Evolutionary conservation across 30 jellyfish, hydroid and myxozoan genomes (phyloP).

Genomic region (Aurelia sp.): DNA sequence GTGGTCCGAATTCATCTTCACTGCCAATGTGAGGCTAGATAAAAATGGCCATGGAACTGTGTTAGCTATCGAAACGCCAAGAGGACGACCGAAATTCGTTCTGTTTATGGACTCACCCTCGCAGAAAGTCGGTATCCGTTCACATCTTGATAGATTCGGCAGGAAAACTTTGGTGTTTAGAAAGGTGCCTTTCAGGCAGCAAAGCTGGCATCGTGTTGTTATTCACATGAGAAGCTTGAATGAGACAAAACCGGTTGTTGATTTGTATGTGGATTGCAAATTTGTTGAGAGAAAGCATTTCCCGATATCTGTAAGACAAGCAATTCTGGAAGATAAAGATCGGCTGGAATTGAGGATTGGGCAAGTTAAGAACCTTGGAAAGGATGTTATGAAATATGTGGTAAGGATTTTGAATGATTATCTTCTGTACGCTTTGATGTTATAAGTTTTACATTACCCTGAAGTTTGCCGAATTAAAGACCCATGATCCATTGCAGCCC

Average conservation of each 20-base stretch:
- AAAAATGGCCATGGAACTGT: slow-evolving; percentile 86
- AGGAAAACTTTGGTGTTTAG: slow-evolving; percentile 66
- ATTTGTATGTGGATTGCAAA: slow-evolving; percentile 87
- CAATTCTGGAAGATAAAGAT: slow-evolving; percentile 71
- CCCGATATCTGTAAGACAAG: slow-evolving; percentile 58
- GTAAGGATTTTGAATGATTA: slow-evolving; percentile 47
- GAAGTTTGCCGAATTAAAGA: too few species aligned
- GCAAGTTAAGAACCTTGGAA: slow-evolving; percentile 76
- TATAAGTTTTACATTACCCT: too few species aligned
- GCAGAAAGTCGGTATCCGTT: slow-evolving; percentile 87
- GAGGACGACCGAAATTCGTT: slow-evolving; percentile 72
- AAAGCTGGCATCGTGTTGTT: slow-evolving; percentile 91
- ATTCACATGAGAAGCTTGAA: slow-evolving; percentile 68
- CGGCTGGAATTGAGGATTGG: slow-evolving; percentile 82
- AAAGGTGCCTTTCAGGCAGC: slow-evolving; percentile 84
- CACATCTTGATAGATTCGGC: slow-evolving; percentile 66
- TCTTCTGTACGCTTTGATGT: too few species aligned
- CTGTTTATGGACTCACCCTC: slow-evolving; percentile 86
- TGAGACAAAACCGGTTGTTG: slow-evolving; percentile 71
- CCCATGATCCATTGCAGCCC: too few species aligned
- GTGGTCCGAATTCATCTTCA: slow-evolving; percentile 81
- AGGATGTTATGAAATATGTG: slow-evolving; percentile 82
- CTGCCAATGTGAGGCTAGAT: slow-evolving; percentile 86
- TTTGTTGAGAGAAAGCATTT: slow-evolving; percentile 69
- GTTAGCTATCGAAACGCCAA: slow-evolving; percentile 75